Evolutionary conservation across 2,113 vertebrate species (phyloP), one percentile per base, ranked within the genome.

Genomic region (Hucho hucho): DNA sequence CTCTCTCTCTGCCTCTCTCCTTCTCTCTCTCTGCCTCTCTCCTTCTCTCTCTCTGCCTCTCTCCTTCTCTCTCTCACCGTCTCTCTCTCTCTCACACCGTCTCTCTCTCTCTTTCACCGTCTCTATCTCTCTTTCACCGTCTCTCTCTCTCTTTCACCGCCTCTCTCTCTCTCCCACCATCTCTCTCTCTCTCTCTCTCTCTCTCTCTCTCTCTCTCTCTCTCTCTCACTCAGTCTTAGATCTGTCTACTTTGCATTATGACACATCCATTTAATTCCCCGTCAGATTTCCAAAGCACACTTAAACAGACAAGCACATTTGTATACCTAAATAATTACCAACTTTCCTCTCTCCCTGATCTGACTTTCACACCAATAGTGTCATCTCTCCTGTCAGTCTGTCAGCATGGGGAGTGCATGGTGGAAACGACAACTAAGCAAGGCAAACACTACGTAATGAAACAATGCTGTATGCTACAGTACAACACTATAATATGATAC

Each of bases 241-340:
- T 70, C 74, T 47, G 72, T 72, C 73, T 83, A 75, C 79, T 74
- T 81, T n/a, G 64, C 64, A 81, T 78, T 61, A 61, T 77, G 76
- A 82, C 82, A 78, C 76, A 76, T 81, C 75, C 69, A 82, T 81
- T 88, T 86, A 77, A 82, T 80, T 72, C 69, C 61, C 76, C 46
- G 74, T 81, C 75, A 75, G 28, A 78, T 58, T 77, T 73, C 65
- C 64, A 73, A 77, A 76, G 75, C 56, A 80, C 77, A 76, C 67
- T 69, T 79, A 78, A 79, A 82, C 78, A 69, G 74, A 83, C 76
- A 63, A 70, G 64, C 81, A 76, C 79, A 82, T 89, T 87, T 87
- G 79, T 86, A 82, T 78, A 79, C 59, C 68, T 87, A 77, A 89
- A 89, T 89, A 80, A 87, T 87, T 87, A 75, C 77, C 78, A 28